Base-by-base conservation (phyloP, 92 coral and sea anemone genomes). In the Palythoa grandiflora region DNA sequence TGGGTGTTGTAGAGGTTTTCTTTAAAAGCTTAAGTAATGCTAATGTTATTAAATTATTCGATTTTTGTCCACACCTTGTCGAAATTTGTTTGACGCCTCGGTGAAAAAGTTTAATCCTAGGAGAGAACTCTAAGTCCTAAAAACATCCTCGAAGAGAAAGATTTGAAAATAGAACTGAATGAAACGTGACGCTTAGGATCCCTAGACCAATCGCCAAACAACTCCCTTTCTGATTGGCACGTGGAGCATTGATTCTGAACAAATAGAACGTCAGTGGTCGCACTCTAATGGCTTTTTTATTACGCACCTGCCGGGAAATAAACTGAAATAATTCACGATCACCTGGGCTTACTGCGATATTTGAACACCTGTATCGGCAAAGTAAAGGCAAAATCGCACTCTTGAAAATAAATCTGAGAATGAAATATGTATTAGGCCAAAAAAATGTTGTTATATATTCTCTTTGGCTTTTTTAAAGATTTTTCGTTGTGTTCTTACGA, bases 281-380 rank as follows among this genome's bases (percentile, higher is more conserved):
- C 80, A 84, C 78, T 80, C 88, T 94, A 93, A 93, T 91, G 95
- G 93, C 81, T 88, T 92, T 90, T 84, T 87, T 89, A 87, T 87
- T 66, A 53, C 90, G 80, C 98, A 95, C 92, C 98, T 95, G 98
- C 86, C 92, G 89, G 55, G 66, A 44, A 73, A 66, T 88, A 75
- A 91, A 75, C 88, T 76, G 87, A 86, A 77, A 89, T 79, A 60
- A 89, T 87, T 37, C n/a, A 65, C 19, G 84, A 85, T 91, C 96
- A 95, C 92, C 98, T 93, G 98, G 72, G 75, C 84, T 38, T 81
- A 78, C 68, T 52, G 68, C 54, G 81, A 55, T 74, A 52, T 39
- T 52, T 71, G 60, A 59, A 52, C 94, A 91, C 92, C 94, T 91
- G 94, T 84, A 91, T 36, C 37, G 63, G 59, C 13, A 44, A 9